Conservation (phyloP, 2,888 invertebrate species). For the Ectemnius lituratus region DNA sequence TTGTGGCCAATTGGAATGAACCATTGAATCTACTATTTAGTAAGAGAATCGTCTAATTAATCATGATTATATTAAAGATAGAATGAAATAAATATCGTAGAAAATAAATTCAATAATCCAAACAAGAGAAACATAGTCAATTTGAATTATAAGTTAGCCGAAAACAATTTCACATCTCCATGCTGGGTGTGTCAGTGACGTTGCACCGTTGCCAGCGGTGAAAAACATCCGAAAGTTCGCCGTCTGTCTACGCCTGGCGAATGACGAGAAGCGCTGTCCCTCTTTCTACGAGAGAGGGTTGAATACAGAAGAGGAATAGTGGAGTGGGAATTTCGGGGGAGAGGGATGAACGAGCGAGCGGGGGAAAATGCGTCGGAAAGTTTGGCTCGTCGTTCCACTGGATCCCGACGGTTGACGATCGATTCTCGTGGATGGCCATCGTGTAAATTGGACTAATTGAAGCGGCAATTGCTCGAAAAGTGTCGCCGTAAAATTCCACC, state of each 20-base stretch:
- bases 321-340: neutral
- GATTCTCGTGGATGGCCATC: conserved; percentile 16
- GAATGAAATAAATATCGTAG: too few relatives aligned
- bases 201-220: conserved; percentile 2
- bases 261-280: neutral
- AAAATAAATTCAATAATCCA: too few relatives aligned
- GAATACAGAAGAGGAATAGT: neutral
- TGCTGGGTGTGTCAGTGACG: neutral
- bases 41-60: too few relatives aligned
- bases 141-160: too few relatives aligned
- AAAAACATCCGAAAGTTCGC: conserved; percentile 39
- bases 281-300: neutral
- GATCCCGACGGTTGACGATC: conserved; percentile 15
- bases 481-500: neutral
- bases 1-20: too few relatives aligned
- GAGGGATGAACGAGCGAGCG: conserved; percentile 29
- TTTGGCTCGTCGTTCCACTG: conserved; percentile 28
- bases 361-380: conserved; percentile 36
- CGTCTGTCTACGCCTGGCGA: neutral
- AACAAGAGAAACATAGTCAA: too few relatives aligned
- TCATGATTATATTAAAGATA: too few relatives aligned
- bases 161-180: too few relatives aligned
- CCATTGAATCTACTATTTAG: too few relatives aligned
- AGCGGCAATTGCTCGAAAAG: conserved; percentile 16
- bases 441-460: conserved; percentile 37